A percentile compares a stretch with the other conserved stretches of the same genome.
These are phyloP conservation scores for Euplexia lucipara DNA, from an alignment of 2,888 invertebrate genomes.

Conservation along the genomic window DNA sequence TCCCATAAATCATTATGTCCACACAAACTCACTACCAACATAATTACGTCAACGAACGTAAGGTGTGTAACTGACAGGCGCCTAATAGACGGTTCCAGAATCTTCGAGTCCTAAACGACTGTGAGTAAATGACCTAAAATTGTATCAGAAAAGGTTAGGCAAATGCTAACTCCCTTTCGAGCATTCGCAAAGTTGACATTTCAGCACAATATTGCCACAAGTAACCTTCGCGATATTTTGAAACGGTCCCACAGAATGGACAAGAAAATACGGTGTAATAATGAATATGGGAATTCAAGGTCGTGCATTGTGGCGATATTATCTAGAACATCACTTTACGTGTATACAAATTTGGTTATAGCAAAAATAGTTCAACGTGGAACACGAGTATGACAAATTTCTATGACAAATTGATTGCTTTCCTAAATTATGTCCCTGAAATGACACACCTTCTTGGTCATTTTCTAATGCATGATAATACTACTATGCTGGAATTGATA, in stretches of 20 bases:
- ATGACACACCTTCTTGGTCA: not conserved
- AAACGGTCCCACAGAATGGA: constrained; percentile 40
- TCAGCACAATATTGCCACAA: constrained; percentile 62
- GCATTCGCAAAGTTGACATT: constrained; percentile 74
- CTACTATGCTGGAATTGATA: no score
- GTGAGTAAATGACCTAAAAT: constrained; percentile 27
- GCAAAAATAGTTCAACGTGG: not conserved
- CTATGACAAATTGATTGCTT: not conserved
- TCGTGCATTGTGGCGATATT: constrained; percentile 3
- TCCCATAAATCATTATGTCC: not conserved
- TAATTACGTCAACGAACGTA: not conserved
- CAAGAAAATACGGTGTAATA: constrained; percentile 34
- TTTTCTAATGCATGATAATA: not conserved
- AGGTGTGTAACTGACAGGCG: constrained; percentile 5
- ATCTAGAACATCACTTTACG: not conserved
- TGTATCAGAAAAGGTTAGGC: constrained; percentile 64
- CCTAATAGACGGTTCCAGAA: constrained; percentile 23
- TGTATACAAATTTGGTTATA: constrained; percentile 4
- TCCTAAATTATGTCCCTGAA: not conserved
- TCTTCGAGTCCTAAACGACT: not conserved
- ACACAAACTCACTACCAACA: not conserved
- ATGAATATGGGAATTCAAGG: constrained; percentile 49
- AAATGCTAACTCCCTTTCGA: constrained; percentile 61
- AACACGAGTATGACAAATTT: not conserved
- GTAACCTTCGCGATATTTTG: constrained; percentile 45